A percentile compares a stretch with the other conserved stretches of the same genome.
Evolutionary conservation across 2,888 invertebrate species (phyloP).

Genomic region (Ophion costatus): DNA sequence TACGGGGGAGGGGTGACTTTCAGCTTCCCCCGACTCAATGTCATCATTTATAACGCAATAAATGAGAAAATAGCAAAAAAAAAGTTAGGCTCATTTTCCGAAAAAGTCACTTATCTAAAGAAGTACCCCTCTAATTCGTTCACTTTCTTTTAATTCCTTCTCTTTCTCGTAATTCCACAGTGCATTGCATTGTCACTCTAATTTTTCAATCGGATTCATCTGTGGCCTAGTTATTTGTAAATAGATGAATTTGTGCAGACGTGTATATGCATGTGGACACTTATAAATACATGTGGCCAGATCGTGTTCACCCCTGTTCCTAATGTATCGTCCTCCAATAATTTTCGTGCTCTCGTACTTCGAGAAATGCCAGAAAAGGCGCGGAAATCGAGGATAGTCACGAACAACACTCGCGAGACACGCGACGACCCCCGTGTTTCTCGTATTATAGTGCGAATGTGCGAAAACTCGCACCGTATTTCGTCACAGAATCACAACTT

Average conservation of each 20-base stretch:
- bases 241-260: not conserved
- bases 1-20: too few relatives aligned
- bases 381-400: conserved; percentile 56
- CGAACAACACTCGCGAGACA: conserved; percentile 54
- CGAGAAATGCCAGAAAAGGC: conserved; percentile 55
- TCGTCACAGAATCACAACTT: too few relatives aligned
- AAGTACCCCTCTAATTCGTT: too few relatives aligned
- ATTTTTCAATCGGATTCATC: not conserved
- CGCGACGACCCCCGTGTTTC: conserved; percentile 19
- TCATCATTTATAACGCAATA: too few relatives aligned
- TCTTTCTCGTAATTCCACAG: too few relatives aligned
- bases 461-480: too few relatives aligned
- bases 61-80: too few relatives aligned
- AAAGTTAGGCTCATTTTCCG: too few relatives aligned
- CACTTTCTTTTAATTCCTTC: too few relatives aligned
- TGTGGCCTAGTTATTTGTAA: not conserved
- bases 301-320: conserved; percentile 24
- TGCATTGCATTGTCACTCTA: not conserved
- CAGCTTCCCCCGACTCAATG: too few relatives aligned
- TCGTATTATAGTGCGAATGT: too few relatives aligned
- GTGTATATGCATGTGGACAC: not conserved
- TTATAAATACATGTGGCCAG: not conserved
- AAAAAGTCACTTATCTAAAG: too few relatives aligned
- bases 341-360: conserved; percentile 43
- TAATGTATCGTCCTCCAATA: conserved; percentile 27